Base-by-base conservation (phyloP, 2,888 invertebrate species). In the Caenorhabditis zanzibari region DNA sequence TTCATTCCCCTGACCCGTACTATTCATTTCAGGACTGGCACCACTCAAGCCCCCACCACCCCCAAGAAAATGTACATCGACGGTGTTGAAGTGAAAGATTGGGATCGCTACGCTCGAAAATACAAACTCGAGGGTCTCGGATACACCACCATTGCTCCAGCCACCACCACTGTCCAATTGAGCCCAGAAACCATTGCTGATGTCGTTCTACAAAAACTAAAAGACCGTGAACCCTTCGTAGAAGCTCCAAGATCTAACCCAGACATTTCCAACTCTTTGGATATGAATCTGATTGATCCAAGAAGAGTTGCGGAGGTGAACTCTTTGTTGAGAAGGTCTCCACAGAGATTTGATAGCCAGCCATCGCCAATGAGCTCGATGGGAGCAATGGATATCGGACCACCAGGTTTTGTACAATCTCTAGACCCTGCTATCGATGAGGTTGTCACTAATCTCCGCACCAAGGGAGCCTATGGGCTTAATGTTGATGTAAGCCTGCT, bases 201-300 rank as follows among this genome's bases (percentile, higher is more conserved):
- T 22, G 86, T 73, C 6, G 82, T 87, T 19, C 47, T 85, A 47
- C 72, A 76, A 38, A 64, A 16, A 61, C 44, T 85, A 22, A 83
- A 75, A 41, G 59, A 63, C 2, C 32, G 69, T 12, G 80, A 84
- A 10, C 26, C 58, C 32, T 19, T 44, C 6, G 12, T 32, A 2
- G 54, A 49, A 12, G 35, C 52, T 5, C 73, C 73, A 22, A 10
- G 47, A 38, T 38, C 61, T n/a, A 38, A 49, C 14, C 63, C 81
- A 6, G 87, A 86, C 66, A 72, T 86, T 28, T 58, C 84, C 0
- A 82, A 81, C 19, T 77, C 72, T 22, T 52, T 87, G 16, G 84
- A 88, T 69, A 85, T 86, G 76, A 71, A 72, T 24, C 24, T 83
- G 52, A 74, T 88, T 54, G 88, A 88, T 73, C 88, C 87, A 9